These are phyloP conservation scores for Clitarchus hookeri DNA, from an alignment of 2,888 invertebrate species.

Conservation along the genomic window DNA sequence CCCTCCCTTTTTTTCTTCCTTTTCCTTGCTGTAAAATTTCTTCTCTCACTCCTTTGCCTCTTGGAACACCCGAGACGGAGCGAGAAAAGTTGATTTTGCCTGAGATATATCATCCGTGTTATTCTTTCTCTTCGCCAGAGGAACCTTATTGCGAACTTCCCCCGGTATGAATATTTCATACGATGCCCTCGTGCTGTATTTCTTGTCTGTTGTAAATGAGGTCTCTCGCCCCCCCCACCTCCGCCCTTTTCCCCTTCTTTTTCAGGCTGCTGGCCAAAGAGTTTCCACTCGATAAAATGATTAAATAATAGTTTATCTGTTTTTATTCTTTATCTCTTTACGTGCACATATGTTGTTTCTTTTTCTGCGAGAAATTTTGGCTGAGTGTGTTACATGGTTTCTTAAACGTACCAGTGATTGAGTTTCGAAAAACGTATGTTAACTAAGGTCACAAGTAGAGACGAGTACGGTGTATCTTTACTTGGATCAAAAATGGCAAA, in stretches of 20 bases:
- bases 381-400: no score
- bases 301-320: not conserved
- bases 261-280: not conserved
- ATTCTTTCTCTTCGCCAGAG: not conserved
- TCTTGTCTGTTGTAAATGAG: constrained; percentile 14
- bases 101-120: constrained; percentile 2
- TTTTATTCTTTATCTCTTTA: not conserved
- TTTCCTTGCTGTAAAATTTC: not conserved
- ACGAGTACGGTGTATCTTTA: no score
- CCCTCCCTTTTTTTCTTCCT: not conserved
- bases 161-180: constrained; percentile 14
- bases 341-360: not conserved
- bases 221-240: not conserved
- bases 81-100: constrained; percentile 9
- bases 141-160: constrained; percentile 1
- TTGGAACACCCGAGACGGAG: not conserved
- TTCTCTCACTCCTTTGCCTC: not conserved
- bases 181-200: not conserved
- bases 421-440: no score
- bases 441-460: no score
- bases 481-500: no score
- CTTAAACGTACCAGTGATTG: no score
- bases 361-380: no score
- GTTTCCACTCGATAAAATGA: not conserved
- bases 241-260: no score